A percentile compares a stretch with the other conserved stretches of the same genome.
These are phyloP conservation scores for Pimpla rufipes DNA, from an alignment of 2,888 invertebrate genomes.

Conservation along the genomic window DNA sequence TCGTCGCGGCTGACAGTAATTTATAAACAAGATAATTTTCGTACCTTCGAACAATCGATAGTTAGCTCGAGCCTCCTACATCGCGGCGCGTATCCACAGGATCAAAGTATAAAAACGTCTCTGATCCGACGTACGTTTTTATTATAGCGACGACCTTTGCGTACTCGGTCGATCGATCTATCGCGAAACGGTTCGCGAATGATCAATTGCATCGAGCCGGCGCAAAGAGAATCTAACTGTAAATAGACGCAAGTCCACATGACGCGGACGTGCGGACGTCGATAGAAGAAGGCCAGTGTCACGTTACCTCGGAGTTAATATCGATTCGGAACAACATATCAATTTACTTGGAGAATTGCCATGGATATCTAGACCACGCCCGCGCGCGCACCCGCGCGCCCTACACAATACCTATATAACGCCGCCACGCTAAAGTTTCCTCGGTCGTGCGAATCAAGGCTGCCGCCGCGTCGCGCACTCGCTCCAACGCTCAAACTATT, in stretches of 20 bases:
- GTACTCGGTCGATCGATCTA: background rate
- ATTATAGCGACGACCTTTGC: conserved; percentile 21
- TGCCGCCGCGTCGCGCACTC: background rate
- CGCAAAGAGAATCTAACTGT: conserved; percentile 22
- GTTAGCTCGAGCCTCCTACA: too few species aligned
- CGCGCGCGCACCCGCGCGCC: too few species aligned
- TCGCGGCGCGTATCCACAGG: too few species aligned
- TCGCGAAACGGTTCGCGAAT: background rate
- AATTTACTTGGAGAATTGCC: conserved; percentile 62
- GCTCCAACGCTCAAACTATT: conserved; percentile 1
- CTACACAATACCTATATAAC: conserved; percentile 58
- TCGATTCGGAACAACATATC: conserved; percentile 69
- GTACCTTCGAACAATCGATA: background rate
- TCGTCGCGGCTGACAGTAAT: too few species aligned
- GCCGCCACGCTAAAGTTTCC: conserved; percentile 23
- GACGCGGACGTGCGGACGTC: conserved; percentile 30
- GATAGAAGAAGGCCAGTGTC: conserved; percentile 66
- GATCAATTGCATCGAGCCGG: conserved; percentile 31
- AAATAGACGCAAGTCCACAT: conserved; percentile 27
- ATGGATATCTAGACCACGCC: conserved; percentile 57
- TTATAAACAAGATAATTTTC: too few species aligned
- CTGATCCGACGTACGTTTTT: conserved; percentile 28
- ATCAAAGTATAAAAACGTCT: too few species aligned
- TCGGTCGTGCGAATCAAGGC: conserved; percentile 34
- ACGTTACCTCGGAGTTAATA: conserved; percentile 66